Evolutionary conservation across 2,888 invertebrate species (phyloP), one percentile per base, ranked within the genome.

Genomic region (Nematopogon swammerdamellus): DNA sequence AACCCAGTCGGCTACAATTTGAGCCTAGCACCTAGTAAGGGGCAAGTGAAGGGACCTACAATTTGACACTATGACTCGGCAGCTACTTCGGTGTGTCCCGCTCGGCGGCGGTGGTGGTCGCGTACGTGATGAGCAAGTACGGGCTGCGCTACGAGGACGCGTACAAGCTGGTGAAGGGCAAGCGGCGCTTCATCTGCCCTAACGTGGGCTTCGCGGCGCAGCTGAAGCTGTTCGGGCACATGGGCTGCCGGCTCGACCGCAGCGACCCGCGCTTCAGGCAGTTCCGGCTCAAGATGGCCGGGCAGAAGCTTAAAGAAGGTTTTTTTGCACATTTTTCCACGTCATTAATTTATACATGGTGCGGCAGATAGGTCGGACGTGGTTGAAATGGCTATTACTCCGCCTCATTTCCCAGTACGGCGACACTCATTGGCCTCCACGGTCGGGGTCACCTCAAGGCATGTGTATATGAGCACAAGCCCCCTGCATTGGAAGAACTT

Each of bases 61-160:
- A 6, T 25, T 25, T 6, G 4, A 25, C 8, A 25, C 8, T 25
- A 25, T 25, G 25, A 25, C 8, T 25, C 25, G 68, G 43, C 66
- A 91, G 91, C 69, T 92, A 92, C 65, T 95, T 89, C 60, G 96
- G 96, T 14, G 89, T 95, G 2, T 96, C 95, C 1, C 83, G 96
- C 49, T 95, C 95, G 65, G 91, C 94, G 0, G 88, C 95, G 0
- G 81, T 95, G 2, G 89, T 95, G 0, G 87, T 94, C 50, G 94
- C 91, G 0, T 94, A 88, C 65, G 70, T 94, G 11, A 96, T 96
- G 96, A 88, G 90, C 62, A 91, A 90, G 58, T 85, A 92, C 63
- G 71, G 84, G n/a, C 66, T 92, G 44, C 83, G 84, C 51, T 89
- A 87, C 57, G 80, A 83, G 30, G 86, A 89, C 47, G 93, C 94